Evolutionary conservation across 2,113 vertebrate species (phyloP).

Genomic region (Salvelinus fontinalis): DNA sequence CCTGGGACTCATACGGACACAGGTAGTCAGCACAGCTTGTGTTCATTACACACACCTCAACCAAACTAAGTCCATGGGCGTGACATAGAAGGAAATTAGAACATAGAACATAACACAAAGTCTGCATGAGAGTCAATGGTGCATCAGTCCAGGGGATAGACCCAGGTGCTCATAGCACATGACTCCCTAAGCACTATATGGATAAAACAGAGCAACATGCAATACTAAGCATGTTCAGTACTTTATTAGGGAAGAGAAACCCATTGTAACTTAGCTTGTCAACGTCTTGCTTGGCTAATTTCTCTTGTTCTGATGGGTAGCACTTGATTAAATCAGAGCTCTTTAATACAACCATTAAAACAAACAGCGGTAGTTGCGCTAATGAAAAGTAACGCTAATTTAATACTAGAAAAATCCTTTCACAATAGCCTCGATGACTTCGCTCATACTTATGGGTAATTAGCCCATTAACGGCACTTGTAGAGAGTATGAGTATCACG

Average conservation of each 20-base stretch:
- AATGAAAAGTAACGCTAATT: background rate
- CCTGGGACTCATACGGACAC: constrained; percentile 37
- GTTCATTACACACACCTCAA: constrained; percentile 6
- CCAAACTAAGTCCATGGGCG: background rate
- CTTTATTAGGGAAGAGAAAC: too few species aligned
- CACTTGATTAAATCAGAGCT: background rate
- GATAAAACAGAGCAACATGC: too few species aligned
- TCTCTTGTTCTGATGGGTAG: background rate
- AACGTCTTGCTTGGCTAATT: background rate
- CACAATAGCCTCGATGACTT: background rate
- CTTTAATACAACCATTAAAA: background rate
- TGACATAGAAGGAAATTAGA: background rate
- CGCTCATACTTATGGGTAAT: background rate
- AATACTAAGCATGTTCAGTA: too few species aligned
- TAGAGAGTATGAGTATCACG: too few species aligned
- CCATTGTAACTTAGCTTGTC: background rate
- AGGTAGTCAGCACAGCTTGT: constrained; percentile 20
- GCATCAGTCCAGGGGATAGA: too few species aligned
- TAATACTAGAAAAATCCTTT: background rate
- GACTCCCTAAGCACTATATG: too few species aligned
- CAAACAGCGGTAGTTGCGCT: background rate
- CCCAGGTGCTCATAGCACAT: too few species aligned
- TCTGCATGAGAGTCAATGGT: too few species aligned
- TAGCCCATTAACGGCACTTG: background rate
- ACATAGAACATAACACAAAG: background rate